Conservation (phyloP, 2,888 invertebrate genomes). For the Vanessa cardui region DNA sequence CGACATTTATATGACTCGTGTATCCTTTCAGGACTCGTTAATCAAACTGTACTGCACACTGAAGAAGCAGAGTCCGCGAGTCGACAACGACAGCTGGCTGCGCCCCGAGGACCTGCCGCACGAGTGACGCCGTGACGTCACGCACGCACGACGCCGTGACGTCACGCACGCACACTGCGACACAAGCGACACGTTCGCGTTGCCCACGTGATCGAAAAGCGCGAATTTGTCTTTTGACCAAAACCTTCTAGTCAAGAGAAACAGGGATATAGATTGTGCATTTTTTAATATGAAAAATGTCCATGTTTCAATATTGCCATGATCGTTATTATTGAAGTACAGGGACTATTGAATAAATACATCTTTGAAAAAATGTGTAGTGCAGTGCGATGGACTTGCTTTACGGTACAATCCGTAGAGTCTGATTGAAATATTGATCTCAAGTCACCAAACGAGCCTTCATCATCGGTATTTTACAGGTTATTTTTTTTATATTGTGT, state of each 20-base stretch:
- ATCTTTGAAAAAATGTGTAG: constrained; percentile 12
- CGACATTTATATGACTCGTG: neutral
- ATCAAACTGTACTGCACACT: constrained; percentile 86
- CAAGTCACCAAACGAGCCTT: constrained; percentile 51
- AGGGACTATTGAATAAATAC: neutral
- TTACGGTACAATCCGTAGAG: constrained; percentile 34
- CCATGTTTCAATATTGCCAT: neutral
- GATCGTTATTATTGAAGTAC: neutral
- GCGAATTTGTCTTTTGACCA: constrained; percentile 1
- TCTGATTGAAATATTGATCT: constrained; percentile 50
- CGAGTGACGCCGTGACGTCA: constrained; percentile 60
- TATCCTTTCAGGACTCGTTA: constrained; percentile 83
- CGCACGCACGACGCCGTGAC: constrained; percentile 13
- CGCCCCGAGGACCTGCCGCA: constrained; percentile 73
- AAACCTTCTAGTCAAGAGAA: constrained; percentile 33
- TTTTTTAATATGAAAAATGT: constrained; percentile 16
- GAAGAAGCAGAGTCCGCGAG: constrained; percentile 84
- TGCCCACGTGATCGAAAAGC: neutral
- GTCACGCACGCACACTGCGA: constrained; percentile 17
- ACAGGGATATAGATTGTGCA: constrained; percentile 28
- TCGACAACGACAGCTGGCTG: constrained; percentile 81
- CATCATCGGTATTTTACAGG: constrained; percentile 25
- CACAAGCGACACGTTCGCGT: neutral
- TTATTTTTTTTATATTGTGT: constrained; percentile 13
- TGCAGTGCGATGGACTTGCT: constrained; percentile 35